phyloP scores from a whole-genome alignment of 2,113 vertebrate species.

The Lasiurus cinereus region DNA sequence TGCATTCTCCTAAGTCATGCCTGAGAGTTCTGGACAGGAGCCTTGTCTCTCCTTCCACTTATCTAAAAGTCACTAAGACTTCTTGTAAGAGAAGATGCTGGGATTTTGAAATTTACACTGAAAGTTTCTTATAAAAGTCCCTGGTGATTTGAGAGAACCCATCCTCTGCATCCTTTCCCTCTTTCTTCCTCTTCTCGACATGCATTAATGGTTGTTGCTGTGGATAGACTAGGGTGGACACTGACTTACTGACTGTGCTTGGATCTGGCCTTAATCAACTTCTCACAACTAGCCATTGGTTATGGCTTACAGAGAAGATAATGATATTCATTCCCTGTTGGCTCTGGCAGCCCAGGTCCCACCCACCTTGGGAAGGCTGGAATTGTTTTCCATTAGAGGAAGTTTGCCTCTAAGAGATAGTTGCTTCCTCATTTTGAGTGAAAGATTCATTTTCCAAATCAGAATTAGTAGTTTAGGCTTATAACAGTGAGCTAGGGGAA shows the following conservation, averaged over 20 bases:
- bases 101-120: background rate
- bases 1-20: background rate
- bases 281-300: background rate
- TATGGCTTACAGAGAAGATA: background rate
- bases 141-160: background rate
- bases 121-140: background rate
- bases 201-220: background rate
- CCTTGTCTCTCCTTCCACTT: background rate
- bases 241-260: background rate
- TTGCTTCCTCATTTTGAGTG: background rate
- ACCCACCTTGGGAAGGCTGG: background rate
- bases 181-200: background rate
- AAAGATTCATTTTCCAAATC: conserved; percentile 13
- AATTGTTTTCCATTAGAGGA: background rate
- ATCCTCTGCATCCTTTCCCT: background rate
- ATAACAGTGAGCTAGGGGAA: background rate
- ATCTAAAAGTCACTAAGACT: background rate
- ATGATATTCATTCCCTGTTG: background rate
- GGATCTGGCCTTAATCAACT: background rate
- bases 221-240: background rate
- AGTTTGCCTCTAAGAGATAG: background rate
- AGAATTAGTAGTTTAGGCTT: conserved; percentile 41
- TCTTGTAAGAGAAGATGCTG: background rate
- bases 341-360: background rate
- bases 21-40: background rate